These are phyloP conservation scores for Remorina albescens DNA, from an alignment of 2,797 vertebrate species.

Conservation along the genomic window DNA sequence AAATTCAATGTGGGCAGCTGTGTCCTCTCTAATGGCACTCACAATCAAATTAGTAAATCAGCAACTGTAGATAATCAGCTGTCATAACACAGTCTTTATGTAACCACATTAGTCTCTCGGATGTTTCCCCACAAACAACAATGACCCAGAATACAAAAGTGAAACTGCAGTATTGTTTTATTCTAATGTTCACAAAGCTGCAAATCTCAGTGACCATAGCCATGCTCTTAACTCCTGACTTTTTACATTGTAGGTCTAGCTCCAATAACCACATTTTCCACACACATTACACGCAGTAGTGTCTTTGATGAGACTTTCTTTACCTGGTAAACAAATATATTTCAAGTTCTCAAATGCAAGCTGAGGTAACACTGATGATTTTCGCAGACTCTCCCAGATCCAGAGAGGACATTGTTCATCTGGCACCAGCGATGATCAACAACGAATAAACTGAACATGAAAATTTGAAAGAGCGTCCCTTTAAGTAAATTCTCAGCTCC, in stretches of 20 bases:
- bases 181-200: not conserved
- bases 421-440: no score
- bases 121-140: constrained; percentile 16
- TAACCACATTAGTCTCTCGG: constrained; percentile 20
- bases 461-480: not conserved
- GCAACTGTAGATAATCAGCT: constrained; percentile 21
- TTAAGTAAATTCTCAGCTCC: not conserved
- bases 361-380: not conserved
- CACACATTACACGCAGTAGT: no score
- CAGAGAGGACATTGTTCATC: not conserved
- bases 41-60: constrained; percentile 22
- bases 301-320: not conserved
- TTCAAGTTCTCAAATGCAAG: not conserved
- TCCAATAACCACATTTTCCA: no score
- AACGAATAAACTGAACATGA: not conserved
- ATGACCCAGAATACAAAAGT: constrained; percentile 1
- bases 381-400: not conserved
- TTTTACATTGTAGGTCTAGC: not conserved
- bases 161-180: not conserved
- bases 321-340: not conserved
- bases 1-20: not conserved
- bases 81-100: constrained; percentile 23
- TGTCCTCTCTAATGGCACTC: not conserved
- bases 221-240: not conserved
- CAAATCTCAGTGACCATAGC: not conserved